Base-by-base conservation (phyloP, 2,113 vertebrate species). In the Australoheros scitulus region DNA sequence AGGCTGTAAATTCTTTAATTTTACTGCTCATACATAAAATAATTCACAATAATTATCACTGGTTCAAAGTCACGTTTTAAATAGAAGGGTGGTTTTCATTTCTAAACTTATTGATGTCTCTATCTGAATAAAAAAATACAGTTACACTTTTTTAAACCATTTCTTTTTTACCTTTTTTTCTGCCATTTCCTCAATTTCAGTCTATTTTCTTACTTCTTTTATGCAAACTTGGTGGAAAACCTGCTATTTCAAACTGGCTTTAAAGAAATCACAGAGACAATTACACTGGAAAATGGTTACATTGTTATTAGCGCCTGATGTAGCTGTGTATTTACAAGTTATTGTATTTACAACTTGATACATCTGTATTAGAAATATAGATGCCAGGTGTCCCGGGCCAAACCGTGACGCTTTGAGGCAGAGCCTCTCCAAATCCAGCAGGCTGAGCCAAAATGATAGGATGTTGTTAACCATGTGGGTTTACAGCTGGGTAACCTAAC, bases 401-500 rank as follows among this genome's bases (percentile, higher is more conserved):
- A 74, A 15, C 4, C 0, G 8, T 17, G 32, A 52, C 61, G 38
- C 68, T 43, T 74, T 81, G 72, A 80, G 83, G 83, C 13, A 11
- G 22, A 47, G 38, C 60, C n/a, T 64, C 61, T 59, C 17, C 4
- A 29, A 47, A 70, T 80, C 83, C 75, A 64, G 3, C 55, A 29
- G 1, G 26, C 84, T 24, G 72, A 79, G 52, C 63, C 55, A 59
- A 89, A 90, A 87, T 90, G 74, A 92, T 34, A 85, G 82, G 88
- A 90, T 76, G 83, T 77, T 76, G 83, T 77, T 61, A 74, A 65
- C 68, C 38, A 3, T 60, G 77, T 89, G 38, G 56, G 79, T 64
- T 79, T 65, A 20, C 88, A 82, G 80, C 85, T 89, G 85, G 57
- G 63, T 83, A 87, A 92, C 87, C 83, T 76, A 84, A 85, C 75